Evolutionary conservation across 2,113 vertebrate species (phyloP).

Genomic region (Charadrius vociferus): DNA sequence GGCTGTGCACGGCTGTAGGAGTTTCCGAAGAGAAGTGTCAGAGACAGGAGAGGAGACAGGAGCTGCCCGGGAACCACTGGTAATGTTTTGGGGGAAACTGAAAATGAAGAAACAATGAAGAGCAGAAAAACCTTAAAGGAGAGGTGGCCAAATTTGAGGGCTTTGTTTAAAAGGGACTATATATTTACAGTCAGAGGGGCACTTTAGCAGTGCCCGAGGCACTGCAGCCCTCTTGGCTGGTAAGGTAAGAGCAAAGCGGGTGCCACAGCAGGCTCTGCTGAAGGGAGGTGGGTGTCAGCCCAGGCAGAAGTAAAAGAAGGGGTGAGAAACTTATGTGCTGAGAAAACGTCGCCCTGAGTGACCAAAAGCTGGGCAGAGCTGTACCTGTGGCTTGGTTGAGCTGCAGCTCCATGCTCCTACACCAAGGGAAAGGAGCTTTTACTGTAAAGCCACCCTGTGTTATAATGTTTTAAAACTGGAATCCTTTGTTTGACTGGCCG

Average conservation of each 20-base stretch:
- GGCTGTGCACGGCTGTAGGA: background rate
- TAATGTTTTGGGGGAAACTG: background rate
- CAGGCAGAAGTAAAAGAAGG: background rate
- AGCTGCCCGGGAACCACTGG: background rate
- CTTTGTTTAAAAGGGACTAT: background rate
- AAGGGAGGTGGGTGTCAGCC: background rate
- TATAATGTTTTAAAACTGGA: background rate
- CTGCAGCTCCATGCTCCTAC: background rate
- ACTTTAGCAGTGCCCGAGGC: background rate
- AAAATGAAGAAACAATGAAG: background rate
- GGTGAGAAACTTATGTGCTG: background rate
- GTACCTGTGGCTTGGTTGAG: background rate
- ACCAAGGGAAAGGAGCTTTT: background rate
- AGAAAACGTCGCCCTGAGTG: background rate
- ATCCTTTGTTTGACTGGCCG: conserved; percentile 34
- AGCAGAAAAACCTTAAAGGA: background rate
- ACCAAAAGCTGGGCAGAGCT: background rate
- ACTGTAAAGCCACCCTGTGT: background rate
- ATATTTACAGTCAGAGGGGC: background rate
- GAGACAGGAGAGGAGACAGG: background rate
- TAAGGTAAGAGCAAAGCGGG: background rate
- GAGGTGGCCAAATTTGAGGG: background rate
- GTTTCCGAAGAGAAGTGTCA: background rate
- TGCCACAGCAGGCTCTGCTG: background rate
- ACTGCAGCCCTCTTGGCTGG: background rate